Conservation (phyloP, 1,140 invertebrate genomes). For the Mya arenaria region DNA sequence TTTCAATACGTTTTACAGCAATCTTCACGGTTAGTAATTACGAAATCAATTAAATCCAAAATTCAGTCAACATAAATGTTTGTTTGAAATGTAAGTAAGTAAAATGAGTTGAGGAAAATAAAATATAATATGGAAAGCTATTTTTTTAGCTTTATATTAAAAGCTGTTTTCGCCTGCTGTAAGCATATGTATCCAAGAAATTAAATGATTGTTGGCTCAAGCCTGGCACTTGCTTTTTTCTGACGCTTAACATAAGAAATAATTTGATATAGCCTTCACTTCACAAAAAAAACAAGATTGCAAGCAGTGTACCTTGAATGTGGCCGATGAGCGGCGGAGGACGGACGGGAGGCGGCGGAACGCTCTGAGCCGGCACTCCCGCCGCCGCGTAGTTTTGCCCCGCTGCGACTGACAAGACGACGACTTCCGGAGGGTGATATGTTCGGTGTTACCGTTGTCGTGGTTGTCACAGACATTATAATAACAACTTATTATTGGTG, state of each 20-base stretch:
- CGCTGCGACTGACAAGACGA: constrained; percentile 34
- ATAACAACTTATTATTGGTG: no score
- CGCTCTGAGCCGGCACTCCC: constrained; percentile 43
- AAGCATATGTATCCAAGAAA: no score
- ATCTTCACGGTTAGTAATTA: background rate
- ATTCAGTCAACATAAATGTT: no score
- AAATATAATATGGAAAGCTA: no score
- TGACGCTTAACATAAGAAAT: no score
- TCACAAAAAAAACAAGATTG: background rate
- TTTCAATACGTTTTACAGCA: background rate
- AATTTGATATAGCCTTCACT: no score
- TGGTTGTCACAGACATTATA: background rate
- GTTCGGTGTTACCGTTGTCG: background rate
- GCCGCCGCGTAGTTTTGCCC: constrained; percentile 10
- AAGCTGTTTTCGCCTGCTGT: no score
- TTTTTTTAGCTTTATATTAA: no score
- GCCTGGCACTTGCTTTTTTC: no score
- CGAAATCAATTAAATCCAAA: background rate
- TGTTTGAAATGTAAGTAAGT: no score
- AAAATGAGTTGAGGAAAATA: no score
- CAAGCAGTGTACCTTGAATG: constrained; percentile 39
- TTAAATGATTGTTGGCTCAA: no score
- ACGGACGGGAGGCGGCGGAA: background rate
- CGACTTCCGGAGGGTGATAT: background rate
- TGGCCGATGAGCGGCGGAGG: background rate